These are phyloP conservation scores for Lordiphosa collinella DNA, from an alignment of 1,140 invertebrate genomes.

Conservation along the genomic window DNA sequence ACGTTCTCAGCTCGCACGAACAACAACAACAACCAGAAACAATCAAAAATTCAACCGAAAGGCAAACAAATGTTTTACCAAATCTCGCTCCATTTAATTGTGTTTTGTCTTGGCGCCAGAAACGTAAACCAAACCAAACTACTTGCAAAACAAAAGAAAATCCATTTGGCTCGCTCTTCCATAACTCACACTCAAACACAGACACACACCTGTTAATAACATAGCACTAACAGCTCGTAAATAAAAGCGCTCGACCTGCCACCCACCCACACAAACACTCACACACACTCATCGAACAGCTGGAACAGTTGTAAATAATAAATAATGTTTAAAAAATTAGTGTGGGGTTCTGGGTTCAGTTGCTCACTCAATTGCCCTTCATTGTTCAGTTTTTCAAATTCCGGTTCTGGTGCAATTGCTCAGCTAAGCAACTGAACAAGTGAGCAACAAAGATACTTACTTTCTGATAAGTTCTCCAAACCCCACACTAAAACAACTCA, in stretches of 20 bases:
- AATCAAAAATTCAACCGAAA: conserved; percentile 15
- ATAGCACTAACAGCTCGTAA: conserved; percentile 12
- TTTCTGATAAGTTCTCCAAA: too few species aligned
- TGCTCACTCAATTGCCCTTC: too few species aligned
- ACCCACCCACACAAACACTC: background rate
- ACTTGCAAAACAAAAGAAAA: conserved; percentile 45
- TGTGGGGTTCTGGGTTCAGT: too few species aligned
- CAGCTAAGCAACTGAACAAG: too few species aligned
- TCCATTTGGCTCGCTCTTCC: conserved; percentile 55
- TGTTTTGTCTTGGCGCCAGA: conserved; percentile 74
- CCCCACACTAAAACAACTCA: too few species aligned
- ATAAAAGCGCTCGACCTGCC: conserved; percentile 7
- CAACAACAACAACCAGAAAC: conserved; percentile 29
- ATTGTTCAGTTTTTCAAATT: too few species aligned
- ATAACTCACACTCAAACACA: conserved; percentile 17
- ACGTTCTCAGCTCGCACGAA: conserved; percentile 70
- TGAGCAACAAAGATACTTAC: too few species aligned
- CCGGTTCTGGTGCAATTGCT: too few species aligned
- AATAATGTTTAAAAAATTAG: background rate
- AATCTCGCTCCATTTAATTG: conserved; percentile 51
- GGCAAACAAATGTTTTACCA: conserved; percentile 38
- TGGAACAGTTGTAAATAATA: conserved; percentile 12
- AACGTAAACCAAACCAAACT: conserved; percentile 72
- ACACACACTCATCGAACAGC: background rate
- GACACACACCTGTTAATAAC: conserved; percentile 28